A percentile compares a stretch with the other conserved stretches of the same genome.
Conservation (phyloP, 1,140 invertebrate species). For the Drosophila jambulina region DNA sequence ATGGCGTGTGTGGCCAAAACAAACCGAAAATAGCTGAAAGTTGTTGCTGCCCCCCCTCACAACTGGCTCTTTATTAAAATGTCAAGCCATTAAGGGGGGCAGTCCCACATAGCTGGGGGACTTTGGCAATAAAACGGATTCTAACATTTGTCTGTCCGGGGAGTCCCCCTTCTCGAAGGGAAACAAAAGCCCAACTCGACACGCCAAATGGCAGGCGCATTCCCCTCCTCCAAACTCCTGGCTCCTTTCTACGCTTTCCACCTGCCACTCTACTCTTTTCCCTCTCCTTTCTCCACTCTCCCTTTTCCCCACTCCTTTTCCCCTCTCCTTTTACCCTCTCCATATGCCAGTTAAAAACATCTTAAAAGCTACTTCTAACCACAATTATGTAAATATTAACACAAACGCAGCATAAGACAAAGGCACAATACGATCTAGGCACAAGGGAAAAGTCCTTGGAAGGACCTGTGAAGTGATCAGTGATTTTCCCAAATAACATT, state of each 20-base stretch:
- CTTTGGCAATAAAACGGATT: conserved; percentile 51
- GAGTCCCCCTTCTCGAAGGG: not conserved
- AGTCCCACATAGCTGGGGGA: not conserved
- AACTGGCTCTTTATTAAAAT: conserved; percentile 73
- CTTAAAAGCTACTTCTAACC: conserved; percentile 82
- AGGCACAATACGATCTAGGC: conserved; percentile 32
- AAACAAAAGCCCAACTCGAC: conserved; percentile 35
- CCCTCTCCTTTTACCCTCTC: conserved; percentile 3
- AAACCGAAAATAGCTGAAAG: conserved; percentile 59
- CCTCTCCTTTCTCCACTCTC: too few relatives aligned
- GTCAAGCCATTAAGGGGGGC: conserved; percentile 60
- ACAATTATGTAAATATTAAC: conserved; percentile 83
- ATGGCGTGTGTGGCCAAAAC: conserved; percentile 34
- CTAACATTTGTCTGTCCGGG: conserved; percentile 48
- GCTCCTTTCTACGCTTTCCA: not conserved
- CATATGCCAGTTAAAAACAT: conserved; percentile 75
- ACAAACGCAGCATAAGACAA: conserved; percentile 65
- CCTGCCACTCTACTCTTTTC: not conserved
- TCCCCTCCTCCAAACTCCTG: not conserved
- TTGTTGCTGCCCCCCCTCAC: conserved; percentile 22
- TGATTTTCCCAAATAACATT: not conserved
- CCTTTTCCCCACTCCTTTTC: too few relatives aligned
- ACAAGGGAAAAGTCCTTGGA: not conserved
- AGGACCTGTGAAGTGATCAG: not conserved
- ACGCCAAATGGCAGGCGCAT: conserved; percentile 39